Base-by-base conservation (phyloP, 2,113 vertebrate genomes). In the Neogale vison region DNA sequence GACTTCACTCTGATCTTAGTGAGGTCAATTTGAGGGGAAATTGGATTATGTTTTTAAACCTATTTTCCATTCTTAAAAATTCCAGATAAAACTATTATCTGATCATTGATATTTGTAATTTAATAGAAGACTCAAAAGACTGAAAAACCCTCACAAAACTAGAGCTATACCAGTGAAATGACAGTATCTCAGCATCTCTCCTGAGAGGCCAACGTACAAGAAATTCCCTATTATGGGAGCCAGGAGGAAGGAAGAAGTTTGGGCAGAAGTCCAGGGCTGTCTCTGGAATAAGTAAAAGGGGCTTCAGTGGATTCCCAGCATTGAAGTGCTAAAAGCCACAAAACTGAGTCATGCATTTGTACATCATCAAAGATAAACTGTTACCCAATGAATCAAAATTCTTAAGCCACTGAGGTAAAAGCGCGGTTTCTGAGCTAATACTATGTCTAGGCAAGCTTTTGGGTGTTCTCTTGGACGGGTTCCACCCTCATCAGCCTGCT, bases 371-470 rank as follows among this genome's bases (percentile, higher is more conserved):
- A 97, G 95, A 95, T 79, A 98, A 98, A 98, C 90, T 98, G 24
- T 96, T 97, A 95, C 74, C 79, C 96, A 98, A 96, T 96, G 0
- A 97, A 95, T 92, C 3, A 10, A 85, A 97, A 98, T 97, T 97
- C 86, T 88, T 98, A 95, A 94, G 67, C 71, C 88, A 12, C 96
- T 98, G 96, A 98, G 87, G 96, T 97, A 97, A 95, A 88, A 95
- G 90, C 93, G 81, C 50, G 52, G n/a, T 45, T 71, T 97, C 87
- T 96, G 96, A 98, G 88, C 90, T 93, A 80, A 6, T 0, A 17
- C 21, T 81, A 42, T 94, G 82, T 45, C 95, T 96, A 96, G 86
- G 71, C 94, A 96, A 84, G 72, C 12, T 29, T 95, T 20, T 3
- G 12, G 52, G 59, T 95, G 91, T 96, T 95, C 80, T 71, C 87